These are phyloP conservation scores for Trachelipus rathkii DNA, from an alignment of 1,140 invertebrate genomes.

Conservation along the genomic window DNA sequence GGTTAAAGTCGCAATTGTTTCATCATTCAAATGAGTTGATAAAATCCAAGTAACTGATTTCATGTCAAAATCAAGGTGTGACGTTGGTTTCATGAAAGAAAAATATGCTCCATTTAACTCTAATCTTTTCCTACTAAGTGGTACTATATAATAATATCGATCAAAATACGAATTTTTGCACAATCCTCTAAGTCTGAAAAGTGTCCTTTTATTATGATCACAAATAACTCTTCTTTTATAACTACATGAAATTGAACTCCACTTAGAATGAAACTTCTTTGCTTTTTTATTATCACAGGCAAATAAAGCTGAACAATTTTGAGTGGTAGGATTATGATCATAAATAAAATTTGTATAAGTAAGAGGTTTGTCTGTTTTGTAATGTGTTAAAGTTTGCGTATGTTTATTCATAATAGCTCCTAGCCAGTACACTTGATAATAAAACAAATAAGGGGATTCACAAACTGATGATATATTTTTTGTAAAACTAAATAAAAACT, in stretches of 20 bases:
- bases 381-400: background rate
- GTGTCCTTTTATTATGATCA: background rate
- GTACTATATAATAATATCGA: background rate
- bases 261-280: background rate
- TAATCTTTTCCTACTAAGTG: background rate
- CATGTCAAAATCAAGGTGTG: too few species aligned
- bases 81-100: background rate
- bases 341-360: background rate
- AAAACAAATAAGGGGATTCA: background rate
- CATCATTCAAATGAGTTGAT: background rate
- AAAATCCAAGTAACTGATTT: background rate
- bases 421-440: background rate
- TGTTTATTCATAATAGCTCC: background rate
- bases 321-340: background rate
- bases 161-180: background rate
- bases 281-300: background rate
- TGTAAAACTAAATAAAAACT: background rate
- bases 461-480: background rate
- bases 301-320: background rate
- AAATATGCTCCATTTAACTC: background rate
- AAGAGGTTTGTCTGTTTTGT: background rate
- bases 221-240: background rate
- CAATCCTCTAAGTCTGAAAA: background rate
- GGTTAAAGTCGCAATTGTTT: background rate
- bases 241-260: background rate